Base-by-base conservation (phyloP, 2,797 vertebrate species). In the Anas flavirostris region DNA sequence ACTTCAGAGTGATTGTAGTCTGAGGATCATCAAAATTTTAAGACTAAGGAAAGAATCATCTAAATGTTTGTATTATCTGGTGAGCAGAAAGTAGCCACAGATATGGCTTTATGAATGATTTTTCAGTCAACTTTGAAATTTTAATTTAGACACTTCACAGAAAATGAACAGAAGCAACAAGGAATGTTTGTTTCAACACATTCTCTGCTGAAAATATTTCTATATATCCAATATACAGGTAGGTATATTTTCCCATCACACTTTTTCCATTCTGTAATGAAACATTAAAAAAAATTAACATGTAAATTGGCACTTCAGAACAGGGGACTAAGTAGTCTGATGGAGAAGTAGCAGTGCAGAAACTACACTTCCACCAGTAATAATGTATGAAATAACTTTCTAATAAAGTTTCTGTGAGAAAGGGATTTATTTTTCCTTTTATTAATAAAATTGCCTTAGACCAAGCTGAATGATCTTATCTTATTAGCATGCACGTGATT, bases 401-500 rank as follows among this genome's bases (percentile, higher is more conserved):
- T 58, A 28, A n/a, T 35, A 69, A 59, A 73, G 5, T 7, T 62
- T 50, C 52, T 43, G 16, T 69, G 31, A n/a, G 41, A 80, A 82
- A 78, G 18, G 25, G 2, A 8, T 13, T 28, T 37, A 70, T 44
- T 43, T 18, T 2, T 1, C 7, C 1, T 37, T 68, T 73, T 25
- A 23, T 46, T 73, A 43, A 3, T 39, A 64, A 87, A 67, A 68
- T 60, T n/a, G 43, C 43, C 10, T 67, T 59, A 67, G 53, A 63
- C 3, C 25, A 68, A 37, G 11, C 8, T 41, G 23, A 37, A 75
- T 25, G 26, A n/a, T 26, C 39, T 59, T 55, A 59, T 67, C 25
- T 53, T 46, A 21, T 11, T 26, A 13, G 9, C 4, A 46, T 2
- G 3, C 3, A 9, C 2, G 7, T 5, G 7, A 68, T 70, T 60